Base-by-base conservation (phyloP, 1,140 invertebrate genomes). In the Zaprionus ghesquierei region DNA sequence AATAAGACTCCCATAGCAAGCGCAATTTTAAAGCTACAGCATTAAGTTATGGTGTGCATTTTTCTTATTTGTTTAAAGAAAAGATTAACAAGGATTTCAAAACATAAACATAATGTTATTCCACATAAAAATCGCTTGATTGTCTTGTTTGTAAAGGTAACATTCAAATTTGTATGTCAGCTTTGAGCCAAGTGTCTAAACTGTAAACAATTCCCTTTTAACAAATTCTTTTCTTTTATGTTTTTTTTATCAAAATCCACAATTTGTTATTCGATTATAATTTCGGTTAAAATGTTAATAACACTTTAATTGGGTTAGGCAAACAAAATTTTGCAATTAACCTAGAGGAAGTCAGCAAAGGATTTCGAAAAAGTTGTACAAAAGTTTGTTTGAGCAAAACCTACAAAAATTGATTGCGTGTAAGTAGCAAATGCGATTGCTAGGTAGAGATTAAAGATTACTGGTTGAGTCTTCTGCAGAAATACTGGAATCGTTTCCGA, bases 401-500 rank as follows among this genome's bases (percentile, higher is more conserved):
- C 18, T 4, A 13, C n/a, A 9, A 46, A 20, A 44, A 60, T 65
- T 25, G 46, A 65, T 25, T 44, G 38, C 22, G 44, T 69, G 77
- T 79, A 54, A 76, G 76, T 76, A 22, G 15, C 3, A 3, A 35
- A 2, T 12, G 5, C 2, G 1, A 53, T n/a, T 29, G 1, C 23
- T 35, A 2, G 0, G 29, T n/a, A 29, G 10, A 41, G 13, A 18
- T 46, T 27, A 25, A 9, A 23, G 2, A 60, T 13, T n/a, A n/a
- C n/a, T n/a, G n/a, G n/a, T n/a, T n/a, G 31, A 1, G 13, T 29
- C 18, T 49, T 20, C 12, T 31, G 18, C 54, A 82, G 80, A 44
- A 64, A 69, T 46, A 54, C 64, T 41, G 23, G 55, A 31, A 25
- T 63, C 44, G 53, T 75, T 59, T 58, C 81, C 62, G 72, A 84